Evolutionary conservation across 2,797 vertebrate genomes (phyloP), one percentile per base, ranked within the genome.

Genomic region (Pogoniulus pusillus): DNA sequence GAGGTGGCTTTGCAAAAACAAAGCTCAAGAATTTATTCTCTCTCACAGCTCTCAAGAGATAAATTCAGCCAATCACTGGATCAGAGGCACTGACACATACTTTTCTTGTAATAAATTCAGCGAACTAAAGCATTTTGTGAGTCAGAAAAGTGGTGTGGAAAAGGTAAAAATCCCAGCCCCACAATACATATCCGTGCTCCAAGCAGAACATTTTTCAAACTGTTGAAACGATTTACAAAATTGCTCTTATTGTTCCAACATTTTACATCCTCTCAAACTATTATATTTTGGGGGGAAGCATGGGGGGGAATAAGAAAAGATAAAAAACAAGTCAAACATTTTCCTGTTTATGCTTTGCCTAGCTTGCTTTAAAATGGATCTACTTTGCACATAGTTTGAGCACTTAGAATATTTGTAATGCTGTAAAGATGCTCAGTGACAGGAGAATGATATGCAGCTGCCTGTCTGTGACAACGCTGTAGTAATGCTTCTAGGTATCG

Each of bases 371-470:
- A 74, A 92, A 94, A 73, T 68, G 70, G 45, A 75, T 93, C 89
- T 72, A 70, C 32, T 94, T 74, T 58, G n/a, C 9, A 29, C 63
- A 4, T 49, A 69, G 54, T 84, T 91, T 89, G 78, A 94, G 64
- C 70, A 87, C 81, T 93, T 93, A 85, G 58, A 75, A 88, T 63
- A 87, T 78, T 78, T 89, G 59, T 84, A 82, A 85, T 71, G 85
- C 43, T 75, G 19, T 86, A 85, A 93, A 93, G 73, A 68, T 87
- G 83, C 68, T 93, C 68, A 71, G 82, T 77, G 86, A 94, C 73
- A 91, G 82, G 58, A 91, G 90, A 87, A 91, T 87, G 78, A 93
- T 87, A 71, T 9, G 23, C 79, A 85, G 83, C 49, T 95, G 70
- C 59, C 85, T 94, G 83, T 65, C 60, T 92, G 41, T 66, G 75